phyloP scores from a whole-genome alignment of 2,797 vertebrate genomes.

The Gila robusta region DNA sequence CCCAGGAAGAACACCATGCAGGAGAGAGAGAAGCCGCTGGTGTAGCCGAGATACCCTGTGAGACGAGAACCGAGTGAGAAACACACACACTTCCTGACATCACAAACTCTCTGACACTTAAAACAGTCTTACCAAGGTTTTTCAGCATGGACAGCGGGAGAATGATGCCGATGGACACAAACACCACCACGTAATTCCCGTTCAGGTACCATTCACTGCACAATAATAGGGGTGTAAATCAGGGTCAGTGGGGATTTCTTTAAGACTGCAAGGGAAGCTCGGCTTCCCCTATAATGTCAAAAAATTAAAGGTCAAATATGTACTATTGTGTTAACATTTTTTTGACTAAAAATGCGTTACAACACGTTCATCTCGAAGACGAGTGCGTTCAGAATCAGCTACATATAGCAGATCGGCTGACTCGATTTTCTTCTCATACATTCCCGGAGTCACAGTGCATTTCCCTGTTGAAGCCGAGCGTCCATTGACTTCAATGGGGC shows the following conservation, averaged over 20 bases:
- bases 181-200: constrained; percentile 94
- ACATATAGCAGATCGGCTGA: too few species aligned
- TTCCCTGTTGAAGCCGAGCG: too few species aligned
- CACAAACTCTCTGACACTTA: not conserved
- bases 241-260: not conserved
- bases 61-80: not conserved
- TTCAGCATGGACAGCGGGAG: constrained; percentile 94
- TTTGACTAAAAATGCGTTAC: too few species aligned
- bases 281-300: too few species aligned
- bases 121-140: constrained; percentile 86
- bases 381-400: too few species aligned
- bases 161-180: constrained; percentile 92
- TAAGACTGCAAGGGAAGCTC: too few species aligned
- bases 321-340: too few species aligned
- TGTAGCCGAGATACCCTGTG: constrained; percentile 96
- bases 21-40: constrained; percentile 94
- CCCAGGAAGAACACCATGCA: constrained; percentile 98
- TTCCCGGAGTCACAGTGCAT: too few species aligned
- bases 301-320: too few species aligned
- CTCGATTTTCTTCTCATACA: too few species aligned
- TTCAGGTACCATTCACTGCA: constrained; percentile 95
- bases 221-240: constrained; percentile 17
- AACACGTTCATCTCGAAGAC: too few species aligned
- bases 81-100: constrained; percentile 11
- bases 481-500: too few species aligned